A percentile compares a stretch with the other conserved stretches of the same genome.
Evolutionary conservation across 2,113 vertebrate genomes (phyloP).

Genomic region (Pavo muticus): DNA sequence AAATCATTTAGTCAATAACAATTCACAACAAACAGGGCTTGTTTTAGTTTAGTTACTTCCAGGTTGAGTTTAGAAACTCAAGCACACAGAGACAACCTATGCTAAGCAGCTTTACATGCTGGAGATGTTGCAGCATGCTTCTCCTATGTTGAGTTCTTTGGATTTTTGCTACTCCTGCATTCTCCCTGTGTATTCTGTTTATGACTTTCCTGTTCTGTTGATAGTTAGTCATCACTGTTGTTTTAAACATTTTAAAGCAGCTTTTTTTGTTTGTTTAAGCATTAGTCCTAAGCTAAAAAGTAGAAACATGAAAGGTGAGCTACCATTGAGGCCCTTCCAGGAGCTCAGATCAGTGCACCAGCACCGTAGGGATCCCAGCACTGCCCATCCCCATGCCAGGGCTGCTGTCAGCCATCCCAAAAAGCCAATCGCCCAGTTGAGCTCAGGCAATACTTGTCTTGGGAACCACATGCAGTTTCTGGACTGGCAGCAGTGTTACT

Average conservation of each 20-base stretch:
- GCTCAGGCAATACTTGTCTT: background rate
- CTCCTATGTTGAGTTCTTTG: rapidly evolving
- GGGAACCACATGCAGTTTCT: background rate
- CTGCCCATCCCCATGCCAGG: background rate
- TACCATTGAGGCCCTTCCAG: background rate
- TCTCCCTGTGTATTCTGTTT: rapidly evolving
- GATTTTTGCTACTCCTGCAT: background rate
- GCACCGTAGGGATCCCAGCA: background rate
- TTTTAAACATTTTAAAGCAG: background rate
- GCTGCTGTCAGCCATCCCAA: background rate
- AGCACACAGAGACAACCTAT: background rate
- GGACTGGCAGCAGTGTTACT: background rate
- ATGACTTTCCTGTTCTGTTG: background rate
- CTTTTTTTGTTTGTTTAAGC: background rate
- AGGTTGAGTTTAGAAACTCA: background rate
- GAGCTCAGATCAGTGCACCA: background rate
- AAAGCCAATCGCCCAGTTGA: background rate
- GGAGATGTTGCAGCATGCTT: background rate
- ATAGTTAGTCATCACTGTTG: background rate
- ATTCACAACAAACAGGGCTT: slow-evolving; percentile 22
- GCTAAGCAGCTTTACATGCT: background rate
- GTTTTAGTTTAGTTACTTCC: background rate
- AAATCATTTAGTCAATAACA: slow-evolving; percentile 36
- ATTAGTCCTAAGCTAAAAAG: background rate
- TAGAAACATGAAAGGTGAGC: background rate